Percentiles rank a stretch among this genome's conserved stretches.
These are phyloP conservation scores for Prochilodus magdalenae DNA, from an alignment of 2,113 vertebrate genomes.

Conservation along the genomic window DNA sequence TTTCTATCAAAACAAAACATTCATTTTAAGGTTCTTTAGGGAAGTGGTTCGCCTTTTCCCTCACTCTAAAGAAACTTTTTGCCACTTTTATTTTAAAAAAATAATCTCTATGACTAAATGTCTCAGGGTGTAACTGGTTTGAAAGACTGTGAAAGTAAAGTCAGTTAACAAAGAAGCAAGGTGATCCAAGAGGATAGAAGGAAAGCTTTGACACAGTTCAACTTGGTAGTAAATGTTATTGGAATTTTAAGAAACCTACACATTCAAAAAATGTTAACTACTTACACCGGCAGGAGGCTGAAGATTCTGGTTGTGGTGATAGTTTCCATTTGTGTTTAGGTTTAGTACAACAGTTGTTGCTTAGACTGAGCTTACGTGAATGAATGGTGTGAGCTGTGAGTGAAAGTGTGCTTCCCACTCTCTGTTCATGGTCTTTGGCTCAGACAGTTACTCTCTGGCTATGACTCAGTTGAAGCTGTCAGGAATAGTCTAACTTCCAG, in stretches of 20 bases:
- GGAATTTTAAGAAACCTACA: background rate
- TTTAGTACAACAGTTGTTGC: background rate
- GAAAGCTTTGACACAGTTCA: background rate
- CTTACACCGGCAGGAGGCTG: background rate
- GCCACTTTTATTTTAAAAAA: background rate
- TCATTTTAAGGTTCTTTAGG: background rate
- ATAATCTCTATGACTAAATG: background rate
- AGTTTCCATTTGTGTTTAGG: background rate
- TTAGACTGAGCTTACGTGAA: background rate
- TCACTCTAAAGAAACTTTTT: background rate
- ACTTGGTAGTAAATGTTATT: background rate
- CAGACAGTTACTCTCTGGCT: background rate
- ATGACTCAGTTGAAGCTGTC: background rate
- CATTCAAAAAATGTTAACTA: background rate
- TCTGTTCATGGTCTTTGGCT: constrained; percentile 2
- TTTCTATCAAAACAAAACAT: no score
- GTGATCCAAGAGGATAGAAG: background rate
- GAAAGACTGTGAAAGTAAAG: background rate
- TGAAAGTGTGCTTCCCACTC: background rate
- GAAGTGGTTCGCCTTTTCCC: background rate
- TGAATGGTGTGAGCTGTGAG: background rate
- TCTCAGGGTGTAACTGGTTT: background rate
- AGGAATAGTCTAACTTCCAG: background rate
- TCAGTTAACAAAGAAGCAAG: background rate
- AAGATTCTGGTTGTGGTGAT: background rate